These are phyloP conservation scores for Atrina japonica DNA, from an alignment of 2,888 invertebrate species.

Conservation along the genomic window DNA sequence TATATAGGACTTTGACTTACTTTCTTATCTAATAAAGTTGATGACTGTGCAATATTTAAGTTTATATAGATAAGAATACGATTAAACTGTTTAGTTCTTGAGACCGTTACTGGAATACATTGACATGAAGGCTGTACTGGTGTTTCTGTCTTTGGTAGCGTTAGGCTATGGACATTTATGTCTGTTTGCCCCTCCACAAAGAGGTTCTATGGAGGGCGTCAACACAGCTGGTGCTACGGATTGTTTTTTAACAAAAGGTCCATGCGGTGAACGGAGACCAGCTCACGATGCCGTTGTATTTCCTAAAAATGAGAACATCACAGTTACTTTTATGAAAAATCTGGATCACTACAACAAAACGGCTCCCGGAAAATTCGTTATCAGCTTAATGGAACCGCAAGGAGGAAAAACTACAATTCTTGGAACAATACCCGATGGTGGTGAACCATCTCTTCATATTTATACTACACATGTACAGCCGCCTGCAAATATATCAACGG, in stretches of 20 bases:
- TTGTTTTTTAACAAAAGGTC: conserved; percentile 44
- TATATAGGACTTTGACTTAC: too few relatives aligned
- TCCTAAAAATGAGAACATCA: conserved; percentile 45
- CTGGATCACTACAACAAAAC: conserved; percentile 53
- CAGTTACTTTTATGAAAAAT: conserved; percentile 60
- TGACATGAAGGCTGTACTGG: conserved; percentile 7
- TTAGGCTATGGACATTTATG: conserved; percentile 47
- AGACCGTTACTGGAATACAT: too few relatives aligned
- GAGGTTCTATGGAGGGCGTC: conserved; percentile 51
- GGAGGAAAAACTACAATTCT: conserved; percentile 11
- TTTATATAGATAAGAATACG: too few relatives aligned
- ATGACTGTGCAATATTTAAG: too few relatives aligned
- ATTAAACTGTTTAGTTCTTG: too few relatives aligned
- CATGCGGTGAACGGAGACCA: conserved; percentile 49
- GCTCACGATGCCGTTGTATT: conserved; percentile 12
- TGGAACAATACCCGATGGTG: conserved; percentile 42
- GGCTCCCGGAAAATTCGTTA: conserved; percentile 52
- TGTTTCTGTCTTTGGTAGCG: conserved; percentile 9
- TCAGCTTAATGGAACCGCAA: conserved; percentile 29
- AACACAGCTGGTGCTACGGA: conserved; percentile 55
- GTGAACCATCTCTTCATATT: conserved; percentile 50
- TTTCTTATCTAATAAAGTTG: too few relatives aligned
- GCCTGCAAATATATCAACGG: not conserved
- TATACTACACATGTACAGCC: conserved; percentile 40
- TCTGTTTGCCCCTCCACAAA: conserved; percentile 54